Evolutionary conservation across 1,140 invertebrate species (phyloP), one percentile per base, ranked within the genome.

Genomic region (Heliconius nattereri): DNA sequence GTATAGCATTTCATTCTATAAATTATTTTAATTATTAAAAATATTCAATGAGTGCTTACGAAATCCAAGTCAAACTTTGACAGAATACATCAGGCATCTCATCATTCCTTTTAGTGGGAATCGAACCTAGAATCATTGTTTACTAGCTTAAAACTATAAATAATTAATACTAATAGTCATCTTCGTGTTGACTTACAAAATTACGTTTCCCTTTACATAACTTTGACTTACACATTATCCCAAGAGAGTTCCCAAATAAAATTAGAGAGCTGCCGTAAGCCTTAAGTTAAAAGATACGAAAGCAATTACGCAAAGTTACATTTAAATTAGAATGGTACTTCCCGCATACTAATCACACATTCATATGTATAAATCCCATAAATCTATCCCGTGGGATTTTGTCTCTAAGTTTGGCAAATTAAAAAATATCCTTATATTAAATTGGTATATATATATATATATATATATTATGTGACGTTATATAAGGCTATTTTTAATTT

Each of bases 301-400:
- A 66, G 60, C 60, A 66, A 66, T 66, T 66, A 66, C 60, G 5
- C 60, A 29, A 66, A 66, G 60, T 66, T 66, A 66, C 26, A n/a
- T 66, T 26, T 7, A 66, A 66, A 66, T 66, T 66, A 29, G 60
- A 26, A 66, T 29, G 8, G 60, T 16, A 26, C 60, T 66, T 19
- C 60, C 60, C 60, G n/a, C 23, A 26, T 26, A 66, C 60, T 66
- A 66, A 66, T 66, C 60, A 66, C 29, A 66, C 23, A 66, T 66
- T 26, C 23, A 66, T 16, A 66, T 52, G 19, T 52, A 52, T 66
- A 66, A 66, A 13, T 26, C n/a, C 23, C 13, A 66, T 66, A 13
- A 66, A 66, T 66, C 9, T 26, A 26, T 66, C 26, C 23, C 3
- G 23, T 29, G 26, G n/a, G 60, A 29, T 0, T 23, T 23, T 66